A percentile compares a stretch with the other conserved stretches of the same genome.
These are phyloP conservation scores for Poecile montanus DNA, from an alignment of 2,797 vertebrate genomes.

Conservation along the genomic window DNA sequence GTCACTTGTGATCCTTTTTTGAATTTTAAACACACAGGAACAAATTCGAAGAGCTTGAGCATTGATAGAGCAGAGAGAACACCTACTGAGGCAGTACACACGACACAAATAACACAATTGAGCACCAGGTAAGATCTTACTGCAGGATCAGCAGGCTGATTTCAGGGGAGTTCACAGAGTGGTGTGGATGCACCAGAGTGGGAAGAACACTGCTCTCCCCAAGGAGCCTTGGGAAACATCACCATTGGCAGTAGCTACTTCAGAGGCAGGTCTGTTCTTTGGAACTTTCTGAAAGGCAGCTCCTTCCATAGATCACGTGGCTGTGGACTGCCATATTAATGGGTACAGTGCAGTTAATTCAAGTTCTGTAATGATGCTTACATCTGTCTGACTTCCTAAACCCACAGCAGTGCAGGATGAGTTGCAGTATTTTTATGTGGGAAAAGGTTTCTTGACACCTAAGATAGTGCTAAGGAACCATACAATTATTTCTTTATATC, in stretches of 20 bases:
- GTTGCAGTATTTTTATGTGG: neutral
- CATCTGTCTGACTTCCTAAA: neutral
- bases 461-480: neutral
- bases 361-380: neutral
- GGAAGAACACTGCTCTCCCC: neutral
- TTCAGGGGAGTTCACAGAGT: neutral
- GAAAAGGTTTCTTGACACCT: neutral
- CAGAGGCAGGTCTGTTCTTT: neutral
- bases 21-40: neutral
- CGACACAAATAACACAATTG: neutral
- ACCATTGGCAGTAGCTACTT: neutral
- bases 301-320: neutral
- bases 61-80: neutral
- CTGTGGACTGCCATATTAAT: neutral
- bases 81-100: neutral
- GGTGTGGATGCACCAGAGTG: neutral
- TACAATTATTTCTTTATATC: neutral
- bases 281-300: neutral
- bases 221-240: neutral
- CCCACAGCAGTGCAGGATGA: neutral
- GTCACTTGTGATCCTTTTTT: neutral
- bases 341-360: neutral
- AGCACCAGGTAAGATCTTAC: neutral
- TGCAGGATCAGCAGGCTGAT: neutral
- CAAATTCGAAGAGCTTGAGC: fast-evolving